Conservation (phyloP, 1,140 invertebrate genomes). For the Bombus terrestris region DNA sequence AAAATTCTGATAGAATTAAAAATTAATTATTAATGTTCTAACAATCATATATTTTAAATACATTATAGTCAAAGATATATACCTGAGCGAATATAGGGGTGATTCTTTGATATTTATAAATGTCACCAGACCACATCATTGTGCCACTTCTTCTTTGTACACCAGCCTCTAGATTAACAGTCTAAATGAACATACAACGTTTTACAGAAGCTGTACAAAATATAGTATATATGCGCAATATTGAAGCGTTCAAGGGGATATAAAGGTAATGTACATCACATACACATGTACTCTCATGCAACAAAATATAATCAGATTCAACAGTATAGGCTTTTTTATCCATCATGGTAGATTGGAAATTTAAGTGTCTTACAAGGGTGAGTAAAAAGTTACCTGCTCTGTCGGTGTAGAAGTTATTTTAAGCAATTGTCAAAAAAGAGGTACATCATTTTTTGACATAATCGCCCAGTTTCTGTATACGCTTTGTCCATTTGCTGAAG, state of each 20-base stretch:
- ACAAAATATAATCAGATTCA: too few species aligned
- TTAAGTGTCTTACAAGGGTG: background rate
- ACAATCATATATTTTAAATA: background rate
- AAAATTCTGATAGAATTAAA: conserved; percentile 77
- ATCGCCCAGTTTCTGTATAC: too few species aligned
- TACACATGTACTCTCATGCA: too few species aligned
- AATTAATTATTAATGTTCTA: conserved; percentile 23
- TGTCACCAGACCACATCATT: conserved; percentile 86
- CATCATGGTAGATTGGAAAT: background rate
- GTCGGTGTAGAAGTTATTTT: too few species aligned
- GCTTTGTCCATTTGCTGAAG: too few species aligned
- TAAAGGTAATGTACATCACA: too few species aligned
- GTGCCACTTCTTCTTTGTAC: conserved; percentile 82
- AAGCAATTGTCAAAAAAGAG: too few species aligned
- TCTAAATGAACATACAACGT: conserved; percentile 73
- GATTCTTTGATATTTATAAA: conserved; percentile 80
- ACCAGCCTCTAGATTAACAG: conserved; percentile 82
- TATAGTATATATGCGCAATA: background rate
- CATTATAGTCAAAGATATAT: background rate
- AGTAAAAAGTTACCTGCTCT: too few species aligned
- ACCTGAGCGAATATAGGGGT: conserved; percentile 76
- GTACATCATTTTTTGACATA: too few species aligned
- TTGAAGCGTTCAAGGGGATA: too few species aligned
- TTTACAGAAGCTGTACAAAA: background rate
- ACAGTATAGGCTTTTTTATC: too few species aligned